Evolutionary conservation across 2,888 invertebrate genomes (phyloP).

Genomic region (Stegophylla sp.): DNA sequence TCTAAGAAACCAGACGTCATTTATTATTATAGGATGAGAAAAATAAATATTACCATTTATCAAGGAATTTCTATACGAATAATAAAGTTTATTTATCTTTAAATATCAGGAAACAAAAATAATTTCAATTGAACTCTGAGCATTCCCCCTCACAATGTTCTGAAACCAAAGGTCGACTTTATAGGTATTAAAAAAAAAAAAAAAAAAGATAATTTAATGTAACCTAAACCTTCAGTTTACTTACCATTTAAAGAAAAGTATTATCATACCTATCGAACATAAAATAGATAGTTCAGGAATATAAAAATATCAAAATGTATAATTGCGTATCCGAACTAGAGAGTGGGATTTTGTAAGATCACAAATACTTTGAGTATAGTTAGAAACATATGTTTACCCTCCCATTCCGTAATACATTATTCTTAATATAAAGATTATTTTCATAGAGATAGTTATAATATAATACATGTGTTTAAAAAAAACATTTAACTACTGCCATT

Average conservation of each 20-base stretch:
- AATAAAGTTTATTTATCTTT: not conserved
- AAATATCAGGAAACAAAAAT: not conserved
- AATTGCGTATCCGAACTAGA: slow-evolving; percentile 8
- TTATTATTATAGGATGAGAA: not conserved
- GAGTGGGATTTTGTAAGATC: not conserved
- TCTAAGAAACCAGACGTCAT: not conserved
- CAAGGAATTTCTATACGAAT: not conserved
- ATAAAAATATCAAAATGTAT: slow-evolving; percentile 10
- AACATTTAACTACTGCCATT: not conserved
- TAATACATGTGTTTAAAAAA: not conserved
- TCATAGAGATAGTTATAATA: not conserved
- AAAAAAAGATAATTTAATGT: too few relatives aligned
- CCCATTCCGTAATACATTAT: not conserved
- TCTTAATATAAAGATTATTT: not conserved
- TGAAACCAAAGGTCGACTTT: not conserved
- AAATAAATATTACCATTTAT: not conserved
- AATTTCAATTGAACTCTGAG: slow-evolving; percentile 10
- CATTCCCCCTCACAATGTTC: not conserved
- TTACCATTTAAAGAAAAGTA: not conserved
- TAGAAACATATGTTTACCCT: not conserved
- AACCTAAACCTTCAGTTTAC: not conserved
- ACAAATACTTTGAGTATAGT: not conserved
- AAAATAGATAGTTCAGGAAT: not conserved
- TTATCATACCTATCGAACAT: too few relatives aligned
- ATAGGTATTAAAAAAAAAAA: not conserved